Percentiles rank a stretch among this genome's conserved stretches.
These are phyloP conservation scores for Cataglyphis cursor DNA, from an alignment of 2,888 invertebrate species.

Conservation along the genomic window DNA sequence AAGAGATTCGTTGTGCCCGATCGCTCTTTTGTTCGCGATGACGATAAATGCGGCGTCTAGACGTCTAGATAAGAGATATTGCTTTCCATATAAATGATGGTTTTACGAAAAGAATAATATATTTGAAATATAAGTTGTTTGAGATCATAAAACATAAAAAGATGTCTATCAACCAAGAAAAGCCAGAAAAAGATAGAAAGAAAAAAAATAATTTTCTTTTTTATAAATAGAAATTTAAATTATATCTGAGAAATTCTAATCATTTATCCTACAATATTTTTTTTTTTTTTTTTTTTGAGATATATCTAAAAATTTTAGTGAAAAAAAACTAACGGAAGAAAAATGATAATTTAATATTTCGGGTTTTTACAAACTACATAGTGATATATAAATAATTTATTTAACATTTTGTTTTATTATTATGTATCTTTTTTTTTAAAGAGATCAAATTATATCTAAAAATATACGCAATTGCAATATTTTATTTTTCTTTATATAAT, in stretches of 20 bases:
- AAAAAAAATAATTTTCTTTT: background rate
- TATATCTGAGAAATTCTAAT: background rate
- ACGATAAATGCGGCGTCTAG: slow-evolving; percentile 14
- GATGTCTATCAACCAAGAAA: background rate
- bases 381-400: background rate
- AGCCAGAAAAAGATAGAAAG: background rate
- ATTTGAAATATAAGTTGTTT: slow-evolving; percentile 2
- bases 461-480: background rate
- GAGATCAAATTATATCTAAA: background rate
- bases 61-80: slow-evolving; percentile 21
- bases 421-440: background rate
- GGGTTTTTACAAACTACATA: background rate
- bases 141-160: background rate
- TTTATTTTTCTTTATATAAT: background rate
- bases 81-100: background rate
- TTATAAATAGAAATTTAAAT: background rate
- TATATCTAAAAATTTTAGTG: background rate
- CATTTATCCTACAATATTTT: background rate
- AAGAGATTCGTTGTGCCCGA: slow-evolving; percentile 19
- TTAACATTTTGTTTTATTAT: background rate
- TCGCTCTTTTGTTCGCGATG: slow-evolving; percentile 24
- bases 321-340: background rate
- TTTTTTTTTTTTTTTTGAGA: background rate
- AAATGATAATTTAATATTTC: background rate
- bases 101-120: background rate